Percentiles rank a stretch among this genome's conserved stretches.
Evolutionary conservation across 2,888 invertebrate genomes (phyloP).

Genomic region (Rapana venosa): DNA sequence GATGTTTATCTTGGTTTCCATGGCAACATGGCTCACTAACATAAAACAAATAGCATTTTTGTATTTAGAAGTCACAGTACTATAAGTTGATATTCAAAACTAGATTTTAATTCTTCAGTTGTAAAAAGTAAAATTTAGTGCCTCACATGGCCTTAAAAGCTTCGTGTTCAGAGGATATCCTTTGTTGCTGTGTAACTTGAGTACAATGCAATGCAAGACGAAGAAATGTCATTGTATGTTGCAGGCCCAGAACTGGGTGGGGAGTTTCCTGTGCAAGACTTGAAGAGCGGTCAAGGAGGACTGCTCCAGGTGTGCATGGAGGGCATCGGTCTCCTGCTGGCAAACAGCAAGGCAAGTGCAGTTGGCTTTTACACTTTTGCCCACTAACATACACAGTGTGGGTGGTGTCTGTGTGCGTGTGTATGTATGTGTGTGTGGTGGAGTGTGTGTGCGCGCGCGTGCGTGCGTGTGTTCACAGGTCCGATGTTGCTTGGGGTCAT

Average conservation of each 20-base stretch:
- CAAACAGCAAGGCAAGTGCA: constrained; percentile 94
- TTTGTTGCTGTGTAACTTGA: no score
- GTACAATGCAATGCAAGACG: no score
- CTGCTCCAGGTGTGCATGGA: constrained; percentile 98
- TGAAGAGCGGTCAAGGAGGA: constrained; percentile 97
- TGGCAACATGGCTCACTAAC: no score
- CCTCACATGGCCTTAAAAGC: no score
- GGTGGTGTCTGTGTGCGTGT: not conserved
- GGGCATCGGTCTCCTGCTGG: constrained; percentile 98
- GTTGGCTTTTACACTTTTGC: not conserved
- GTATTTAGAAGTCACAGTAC: no score
- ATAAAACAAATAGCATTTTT: no score
- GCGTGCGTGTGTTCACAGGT: not conserved
- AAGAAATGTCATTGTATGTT: not conserved
- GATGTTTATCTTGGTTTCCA: no score
- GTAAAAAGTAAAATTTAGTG: no score
- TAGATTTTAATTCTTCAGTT: no score
- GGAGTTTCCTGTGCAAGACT: constrained; percentile 98
- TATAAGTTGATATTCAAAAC: no score
- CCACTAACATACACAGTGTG: not conserved
- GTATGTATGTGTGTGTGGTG: not conserved
- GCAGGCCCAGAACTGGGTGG: constrained; percentile 82
- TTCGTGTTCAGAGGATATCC: no score
- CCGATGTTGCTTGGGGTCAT: not conserved
- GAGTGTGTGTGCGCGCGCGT: not conserved